Percentiles rank a stretch among this genome's conserved stretches.
Conservation (phyloP, 2,113 vertebrate genomes). For the Panthera uncia region DNA sequence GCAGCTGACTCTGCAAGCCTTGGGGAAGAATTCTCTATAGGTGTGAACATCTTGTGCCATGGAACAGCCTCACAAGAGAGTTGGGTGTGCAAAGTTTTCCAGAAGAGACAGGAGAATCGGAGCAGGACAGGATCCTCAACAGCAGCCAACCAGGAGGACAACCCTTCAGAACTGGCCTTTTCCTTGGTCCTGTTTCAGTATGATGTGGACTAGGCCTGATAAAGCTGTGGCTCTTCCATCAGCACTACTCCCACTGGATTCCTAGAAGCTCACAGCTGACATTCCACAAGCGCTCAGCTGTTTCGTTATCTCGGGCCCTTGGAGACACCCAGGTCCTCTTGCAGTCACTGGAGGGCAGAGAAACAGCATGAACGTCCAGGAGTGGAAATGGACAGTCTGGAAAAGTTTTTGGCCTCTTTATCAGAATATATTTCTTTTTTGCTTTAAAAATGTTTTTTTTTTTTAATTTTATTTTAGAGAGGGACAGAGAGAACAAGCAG, state of each 20-base stretch:
- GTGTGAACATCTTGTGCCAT: neutral
- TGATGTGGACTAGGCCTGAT: neutral
- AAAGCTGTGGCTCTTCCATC: neutral
- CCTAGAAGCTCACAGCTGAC: conserved; percentile 94
- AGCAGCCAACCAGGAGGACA: neutral
- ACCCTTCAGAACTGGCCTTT: neutral
- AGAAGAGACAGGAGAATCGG: neutral
- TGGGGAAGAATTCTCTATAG: neutral
- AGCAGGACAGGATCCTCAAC: neutral
- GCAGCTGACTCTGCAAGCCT: neutral
- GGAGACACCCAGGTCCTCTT: conserved; percentile 90
- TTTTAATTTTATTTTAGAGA: no score
- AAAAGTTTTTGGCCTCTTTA: neutral
- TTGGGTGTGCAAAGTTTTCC: neutral
- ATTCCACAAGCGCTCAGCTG: conserved; percentile 90
- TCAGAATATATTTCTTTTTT: neutral
- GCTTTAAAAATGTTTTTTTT: no score
- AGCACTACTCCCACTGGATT: conserved; percentile 89
- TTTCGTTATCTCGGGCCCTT: conserved; percentile 90
- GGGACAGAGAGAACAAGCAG: no score
- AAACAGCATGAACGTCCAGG: neutral
- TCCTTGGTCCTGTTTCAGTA: neutral
- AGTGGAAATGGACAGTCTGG: neutral
- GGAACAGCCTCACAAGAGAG: neutral
- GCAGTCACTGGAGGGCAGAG: conserved; percentile 89